Evolutionary conservation across 2,797 vertebrate genomes (phyloP), one percentile per base, ranked within the genome.

Genomic region (Urosaurus nigricauda): DNA sequence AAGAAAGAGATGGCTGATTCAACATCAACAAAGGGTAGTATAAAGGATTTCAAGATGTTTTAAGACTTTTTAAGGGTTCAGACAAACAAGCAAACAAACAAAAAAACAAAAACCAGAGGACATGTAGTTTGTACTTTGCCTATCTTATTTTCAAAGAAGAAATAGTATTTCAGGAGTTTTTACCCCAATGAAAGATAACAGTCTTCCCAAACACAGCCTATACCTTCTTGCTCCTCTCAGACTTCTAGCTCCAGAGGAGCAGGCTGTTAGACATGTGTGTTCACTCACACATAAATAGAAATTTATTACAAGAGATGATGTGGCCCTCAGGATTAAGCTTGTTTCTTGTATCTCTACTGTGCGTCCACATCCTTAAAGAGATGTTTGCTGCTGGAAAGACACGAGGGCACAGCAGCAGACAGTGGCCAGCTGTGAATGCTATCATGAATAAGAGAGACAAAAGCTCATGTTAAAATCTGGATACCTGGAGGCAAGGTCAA

Each of bases 401-500:
- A 88, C 47, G 85, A 79, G 35, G 74, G 75, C 83, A 83, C 78
- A 92, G 75, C 90, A 94, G 82, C 83, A 87, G 84, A 95, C 87
- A 80, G 92, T 63, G 87, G 79, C 95, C 53, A 43, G 82, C 53
- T 86, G 85, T n/a, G 43, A 88, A 90, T 86, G 56, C 82, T 85
- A 87, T 93, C 90, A 58, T 93, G 94, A 94, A 92, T 24, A 91
- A 13, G n/a, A 87, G 88, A 93, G 88, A 90, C 92, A 94, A 95
- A 71, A 84, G 65, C 71, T 93, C 81, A 87, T 90, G 43, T 91
- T 90, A 94, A 86, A 90, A 91, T 94, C 90, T 85, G 87, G 71
- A 83, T 92, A 93, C 93, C 95, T 92, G 94, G 90, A 95, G 95
- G 96, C 94, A 96, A 96, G 95, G 96, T 96, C 95, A 95, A 93